These are phyloP conservation scores for Drosophila ironensis DNA, from an alignment of 1,140 invertebrate genomes.

Conservation along the genomic window DNA sequence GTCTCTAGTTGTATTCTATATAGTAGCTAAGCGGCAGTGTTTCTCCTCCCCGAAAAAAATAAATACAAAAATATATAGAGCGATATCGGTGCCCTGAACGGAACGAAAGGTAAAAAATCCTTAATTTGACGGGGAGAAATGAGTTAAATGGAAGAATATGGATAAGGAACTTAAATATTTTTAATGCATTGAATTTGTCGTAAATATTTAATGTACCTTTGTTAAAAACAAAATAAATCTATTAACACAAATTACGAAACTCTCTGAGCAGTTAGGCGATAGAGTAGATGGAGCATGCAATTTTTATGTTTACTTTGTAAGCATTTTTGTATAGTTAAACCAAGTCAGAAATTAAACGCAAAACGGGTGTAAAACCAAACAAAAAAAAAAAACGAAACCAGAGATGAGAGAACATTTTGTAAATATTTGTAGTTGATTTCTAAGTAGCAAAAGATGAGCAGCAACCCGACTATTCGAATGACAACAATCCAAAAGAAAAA, in stretches of 20 bases:
- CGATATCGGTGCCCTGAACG: conserved; percentile 28
- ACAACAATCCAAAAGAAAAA: conserved; percentile 13
- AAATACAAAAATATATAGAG: conserved; percentile 22
- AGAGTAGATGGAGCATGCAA: conserved; percentile 51
- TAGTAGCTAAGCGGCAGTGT: conserved; percentile 66
- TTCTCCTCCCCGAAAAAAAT: conserved; percentile 12
- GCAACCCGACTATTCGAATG: conserved; percentile 2
- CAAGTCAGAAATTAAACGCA: conserved; percentile 1
- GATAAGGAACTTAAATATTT: conserved; percentile 66
- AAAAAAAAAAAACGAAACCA: too few relatives aligned
- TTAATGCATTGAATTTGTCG: conserved; percentile 80
- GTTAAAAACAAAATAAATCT: conserved; percentile 79
- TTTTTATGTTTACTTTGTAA: conserved; percentile 70
- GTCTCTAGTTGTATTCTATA: conserved; percentile 70
- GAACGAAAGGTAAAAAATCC: conserved; percentile 33
- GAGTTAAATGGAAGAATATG: conserved; percentile 3
- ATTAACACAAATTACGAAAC: conserved; percentile 58
- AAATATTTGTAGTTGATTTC: conserved; percentile 80
- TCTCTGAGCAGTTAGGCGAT: conserved; percentile 43
- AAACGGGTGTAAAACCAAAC: too few relatives aligned
- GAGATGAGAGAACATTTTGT: conserved; percentile 50
- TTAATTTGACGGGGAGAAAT: background rate
- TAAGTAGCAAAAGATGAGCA: conserved; percentile 65
- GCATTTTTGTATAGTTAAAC: conserved; percentile 76
- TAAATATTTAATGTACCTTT: conserved; percentile 81